Base-by-base conservation (phyloP, 2,113 vertebrate species). In the Petroica traversi region DNA sequence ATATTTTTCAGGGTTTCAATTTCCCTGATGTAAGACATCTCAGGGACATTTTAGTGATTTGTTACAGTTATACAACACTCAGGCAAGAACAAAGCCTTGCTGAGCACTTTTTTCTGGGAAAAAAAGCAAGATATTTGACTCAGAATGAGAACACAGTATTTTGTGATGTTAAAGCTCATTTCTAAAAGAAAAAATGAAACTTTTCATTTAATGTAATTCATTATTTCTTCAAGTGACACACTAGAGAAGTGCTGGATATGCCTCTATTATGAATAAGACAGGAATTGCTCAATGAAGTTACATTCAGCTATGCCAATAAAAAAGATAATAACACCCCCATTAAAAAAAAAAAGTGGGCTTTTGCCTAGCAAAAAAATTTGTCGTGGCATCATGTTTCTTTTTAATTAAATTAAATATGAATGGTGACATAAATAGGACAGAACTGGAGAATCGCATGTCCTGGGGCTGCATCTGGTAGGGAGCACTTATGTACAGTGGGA, bases 41-140 rank as follows among this genome's bases (percentile, higher is more conserved):
- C 95, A 93, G 96, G 92, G 95, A 91, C n/a, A 68, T 97, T 95
- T 95, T 89, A 91, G 79, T 93, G 92, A 97, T 96, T 91, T 92
- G 92, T 95, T 93, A 81, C 72, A 92, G 86, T 91, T 73, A 78
- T 91, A 63, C 52, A 90, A 74, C 31, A 86, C 48, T 94, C 48
- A 61, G 51, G 28, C 75, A 91, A 91, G 94, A 95, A 84, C 43
- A 93, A 91, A 96, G 80, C 57, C 57, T 92, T 59, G 76, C 59
- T 73, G 79, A 92, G 54, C 54, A 88, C 12, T 73, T 88, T 88
- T 64, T 62, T 16, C 49, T 38, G 49, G 66, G 28, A 78, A 93
- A 78, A 84, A 90, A 49, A 69, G 36, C 13, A 68, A 51, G 71
- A 71, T 84, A 77, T 71, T 92, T 86, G 55, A 93, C 46, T 79